Conservation (phyloP, 1,140 invertebrate genomes). For the Gryon sp. region DNA sequence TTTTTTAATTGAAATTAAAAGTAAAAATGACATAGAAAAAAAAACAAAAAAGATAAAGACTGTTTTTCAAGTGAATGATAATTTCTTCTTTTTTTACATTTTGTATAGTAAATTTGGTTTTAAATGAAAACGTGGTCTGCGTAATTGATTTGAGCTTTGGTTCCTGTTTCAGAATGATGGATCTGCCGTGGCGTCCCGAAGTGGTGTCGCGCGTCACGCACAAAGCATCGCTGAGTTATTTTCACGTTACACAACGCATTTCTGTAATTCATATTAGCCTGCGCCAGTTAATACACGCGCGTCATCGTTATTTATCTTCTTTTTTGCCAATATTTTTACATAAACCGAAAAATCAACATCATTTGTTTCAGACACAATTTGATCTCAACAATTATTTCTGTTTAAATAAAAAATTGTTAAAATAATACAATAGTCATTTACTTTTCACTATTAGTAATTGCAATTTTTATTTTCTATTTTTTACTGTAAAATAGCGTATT, state of each 20-base stretch:
- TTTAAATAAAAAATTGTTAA: too few species aligned
- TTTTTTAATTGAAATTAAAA: background rate
- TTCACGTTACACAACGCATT: slow-evolving; percentile 68
- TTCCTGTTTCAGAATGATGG: slow-evolving; percentile 70
- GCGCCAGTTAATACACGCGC: slow-evolving; percentile 61
- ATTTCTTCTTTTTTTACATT: too few species aligned
- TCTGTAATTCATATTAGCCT: slow-evolving; percentile 70
- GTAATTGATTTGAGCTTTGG: slow-evolving; percentile 61
- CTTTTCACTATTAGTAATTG: slow-evolving; percentile 10
- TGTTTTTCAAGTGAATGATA: too few species aligned
- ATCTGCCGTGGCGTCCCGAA: slow-evolving; percentile 67
- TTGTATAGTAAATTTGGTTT: slow-evolving; percentile 27
- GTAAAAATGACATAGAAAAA: background rate
- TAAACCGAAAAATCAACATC: slow-evolving; percentile 13
- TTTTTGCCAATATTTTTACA: slow-evolving; percentile 47
- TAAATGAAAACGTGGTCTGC: slow-evolving; percentile 36
- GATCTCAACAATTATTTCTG: slow-evolving; percentile 27
- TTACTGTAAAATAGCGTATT: too few species aligned
- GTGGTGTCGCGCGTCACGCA: slow-evolving; percentile 71
- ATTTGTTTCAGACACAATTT: slow-evolving; percentile 4
- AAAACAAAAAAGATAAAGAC: too few species aligned
- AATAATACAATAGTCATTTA: too few species aligned
- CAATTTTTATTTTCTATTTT: too few species aligned
- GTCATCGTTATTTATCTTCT: slow-evolving; percentile 36
- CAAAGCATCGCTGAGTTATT: slow-evolving; percentile 73